Evolutionary conservation across 2,113 vertebrate genomes (phyloP).

Genomic region (Nothobranchius furzeri): DNA sequence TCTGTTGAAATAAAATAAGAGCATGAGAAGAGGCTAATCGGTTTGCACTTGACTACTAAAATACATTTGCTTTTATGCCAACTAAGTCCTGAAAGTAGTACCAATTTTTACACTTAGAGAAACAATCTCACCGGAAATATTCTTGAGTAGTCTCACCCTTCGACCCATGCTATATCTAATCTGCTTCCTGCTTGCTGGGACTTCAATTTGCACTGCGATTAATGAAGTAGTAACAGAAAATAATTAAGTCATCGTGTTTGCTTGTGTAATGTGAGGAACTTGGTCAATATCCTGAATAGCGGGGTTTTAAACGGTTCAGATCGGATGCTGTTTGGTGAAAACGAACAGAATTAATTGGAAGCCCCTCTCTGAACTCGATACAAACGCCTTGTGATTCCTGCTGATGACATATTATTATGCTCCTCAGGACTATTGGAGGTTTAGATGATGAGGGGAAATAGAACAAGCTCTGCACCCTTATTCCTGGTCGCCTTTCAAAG

Average conservation of each 20-base stretch:
- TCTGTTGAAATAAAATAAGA: no score
- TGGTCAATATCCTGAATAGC: conserved; percentile 31
- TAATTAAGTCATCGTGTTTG: conserved; percentile 44
- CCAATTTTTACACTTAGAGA: no score
- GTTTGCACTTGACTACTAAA: no score
- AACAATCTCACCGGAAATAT: no score
- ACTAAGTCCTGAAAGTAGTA: no score
- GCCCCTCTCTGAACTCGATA: conserved; percentile 1
- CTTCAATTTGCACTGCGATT: no score
- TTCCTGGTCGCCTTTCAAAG: conserved; percentile 54
- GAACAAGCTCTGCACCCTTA: conserved; percentile 30
- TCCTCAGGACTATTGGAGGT: conserved; percentile 12
- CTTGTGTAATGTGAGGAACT: conserved; percentile 33
- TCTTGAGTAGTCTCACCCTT: no score
- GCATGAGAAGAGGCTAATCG: no score
- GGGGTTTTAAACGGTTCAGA: conserved; percentile 28
- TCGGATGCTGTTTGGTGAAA: conserved; percentile 36
- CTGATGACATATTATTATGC: conserved; percentile 31
- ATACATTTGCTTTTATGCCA: no score
- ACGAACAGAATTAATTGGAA: conserved; percentile 44
- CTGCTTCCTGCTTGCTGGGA: no score
- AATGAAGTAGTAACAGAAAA: conserved; percentile 1
- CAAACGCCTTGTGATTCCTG: conserved; percentile 1
- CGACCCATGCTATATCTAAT: no score
- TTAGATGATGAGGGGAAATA: conserved; percentile 7